These are phyloP conservation scores for mouse (Mus musculus) DNA, from an alignment of 2,113 vertebrate genomes.

Conservation along the genomic window DNA sequence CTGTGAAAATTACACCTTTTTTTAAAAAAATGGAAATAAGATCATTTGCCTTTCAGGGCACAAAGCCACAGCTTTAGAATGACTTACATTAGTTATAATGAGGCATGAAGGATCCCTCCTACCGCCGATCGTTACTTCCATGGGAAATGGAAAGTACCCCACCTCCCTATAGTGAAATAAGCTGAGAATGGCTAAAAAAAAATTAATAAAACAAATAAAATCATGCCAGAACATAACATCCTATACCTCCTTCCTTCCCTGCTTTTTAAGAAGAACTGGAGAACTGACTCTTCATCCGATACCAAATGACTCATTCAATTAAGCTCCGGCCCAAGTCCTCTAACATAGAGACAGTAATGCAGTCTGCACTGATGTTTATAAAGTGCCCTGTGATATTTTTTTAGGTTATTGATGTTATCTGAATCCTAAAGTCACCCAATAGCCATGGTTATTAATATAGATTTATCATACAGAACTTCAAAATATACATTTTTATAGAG, in stretches of 20 bases:
- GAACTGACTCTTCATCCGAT: constrained; percentile 53
- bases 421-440: constrained; percentile 66
- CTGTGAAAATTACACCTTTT: constrained; percentile 12
- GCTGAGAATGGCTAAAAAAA: constrained; percentile 57
- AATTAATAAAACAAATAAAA: constrained; percentile 78
- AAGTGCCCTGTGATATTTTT: constrained; percentile 65
- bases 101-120: background rate
- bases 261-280: constrained; percentile 68
- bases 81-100: constrained; percentile 34
- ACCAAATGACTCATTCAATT: constrained; percentile 75
- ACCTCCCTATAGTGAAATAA: constrained; percentile 64
- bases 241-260: constrained; percentile 59
- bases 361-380: constrained; percentile 70
- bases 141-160: constrained; percentile 63
- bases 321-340: constrained; percentile 42
- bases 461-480: constrained; percentile 70
- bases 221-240: constrained; percentile 63
- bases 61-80: constrained; percentile 5
- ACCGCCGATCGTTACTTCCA: constrained; percentile 19
- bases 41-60: background rate
- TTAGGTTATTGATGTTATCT: constrained; percentile 77
- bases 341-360: constrained; percentile 64
- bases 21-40: constrained; percentile 37
- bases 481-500: constrained; percentile 69
- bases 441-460: constrained; percentile 65